Conservation (phyloP, 2,113 vertebrate species). For the Eolophus roseicapilla region DNA sequence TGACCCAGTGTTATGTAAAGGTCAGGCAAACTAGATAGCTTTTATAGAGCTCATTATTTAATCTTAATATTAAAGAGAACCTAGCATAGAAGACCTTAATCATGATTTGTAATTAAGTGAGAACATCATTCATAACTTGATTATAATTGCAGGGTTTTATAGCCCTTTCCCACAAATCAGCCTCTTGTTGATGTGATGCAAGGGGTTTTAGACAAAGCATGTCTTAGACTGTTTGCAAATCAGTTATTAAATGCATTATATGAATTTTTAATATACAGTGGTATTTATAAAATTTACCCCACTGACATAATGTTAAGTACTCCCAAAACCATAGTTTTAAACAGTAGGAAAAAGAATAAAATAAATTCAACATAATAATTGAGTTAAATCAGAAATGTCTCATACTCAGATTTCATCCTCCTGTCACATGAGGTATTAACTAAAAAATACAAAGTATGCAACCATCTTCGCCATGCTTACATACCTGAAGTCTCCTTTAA, state of each 20-base stretch:
- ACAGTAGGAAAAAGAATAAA: background rate
- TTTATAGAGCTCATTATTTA: conserved; percentile 75
- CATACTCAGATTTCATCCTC: background rate
- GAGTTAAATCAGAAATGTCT: background rate
- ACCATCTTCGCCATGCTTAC: background rate
- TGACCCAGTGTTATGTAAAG: conserved; percentile 67
- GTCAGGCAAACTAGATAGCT: conserved; percentile 64
- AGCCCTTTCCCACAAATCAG: conserved; percentile 67
- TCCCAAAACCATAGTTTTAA: background rate
- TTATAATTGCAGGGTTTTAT: conserved; percentile 76
- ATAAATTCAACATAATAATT: background rate
- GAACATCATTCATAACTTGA: conserved; percentile 76
- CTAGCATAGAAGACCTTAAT: conserved; percentile 71
- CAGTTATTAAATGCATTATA: conserved; percentile 28
- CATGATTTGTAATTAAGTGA: conserved; percentile 78
- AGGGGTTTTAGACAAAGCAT: conserved; percentile 34
- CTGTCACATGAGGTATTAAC: background rate
- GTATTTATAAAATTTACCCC: background rate
- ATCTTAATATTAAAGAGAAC: conserved; percentile 73
- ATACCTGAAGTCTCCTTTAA: background rate
- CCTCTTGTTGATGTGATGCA: conserved; percentile 41
- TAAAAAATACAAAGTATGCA: background rate
- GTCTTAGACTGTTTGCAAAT: conserved; percentile 44
- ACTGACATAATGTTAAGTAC: background rate
- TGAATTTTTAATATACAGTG: conserved; percentile 1